phyloP scores from a whole-genome alignment of 2,797 vertebrate species.

The Leuciscus waleckii region DNA sequence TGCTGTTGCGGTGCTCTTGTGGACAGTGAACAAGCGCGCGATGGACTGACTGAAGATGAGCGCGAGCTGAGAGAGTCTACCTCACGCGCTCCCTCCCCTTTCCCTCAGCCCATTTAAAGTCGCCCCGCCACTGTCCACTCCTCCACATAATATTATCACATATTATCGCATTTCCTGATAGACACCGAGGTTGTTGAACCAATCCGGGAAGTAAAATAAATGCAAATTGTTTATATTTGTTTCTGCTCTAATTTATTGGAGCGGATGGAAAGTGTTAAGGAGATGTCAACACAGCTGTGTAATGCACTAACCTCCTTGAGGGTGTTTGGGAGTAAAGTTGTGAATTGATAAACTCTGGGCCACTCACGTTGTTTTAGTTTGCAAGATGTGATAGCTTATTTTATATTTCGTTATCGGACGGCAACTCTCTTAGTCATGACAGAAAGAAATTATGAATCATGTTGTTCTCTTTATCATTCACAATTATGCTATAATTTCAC shows the following conservation, averaged over 20 bases:
- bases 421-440: not conserved
- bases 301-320: not conserved
- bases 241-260: slow-evolving; percentile 35
- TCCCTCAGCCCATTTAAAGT: slow-evolving; percentile 43
- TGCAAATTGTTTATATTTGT: slow-evolving; percentile 50
- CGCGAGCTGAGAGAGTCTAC: slow-evolving; percentile 18
- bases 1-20: slow-evolving; percentile 1
- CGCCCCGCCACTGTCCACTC: slow-evolving; percentile 31
- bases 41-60: slow-evolving; percentile 35
- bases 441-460: not conserved
- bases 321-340: slow-evolving; percentile 15
- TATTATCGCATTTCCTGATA: slow-evolving; percentile 50
- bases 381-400: not conserved
- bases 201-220: slow-evolving; percentile 57
- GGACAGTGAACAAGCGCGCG: slow-evolving; percentile 8
- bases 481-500: not conserved
- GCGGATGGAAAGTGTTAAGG: slow-evolving; percentile 32
- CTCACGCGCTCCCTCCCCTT: slow-evolving; percentile 44
- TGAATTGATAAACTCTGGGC: slow-evolving; percentile 35
- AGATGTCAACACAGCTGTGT: slow-evolving; percentile 36
- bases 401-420: slow-evolving; percentile 5
- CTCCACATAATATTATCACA: slow-evolving; percentile 12
- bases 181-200: slow-evolving; percentile 59
- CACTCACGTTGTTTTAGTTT: slow-evolving; percentile 18
- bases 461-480: not conserved